These are phyloP conservation scores for Oikopleura vanhoeffeni DNA, from an alignment of 23 tunicate species.

Conservation along the genomic window DNA sequence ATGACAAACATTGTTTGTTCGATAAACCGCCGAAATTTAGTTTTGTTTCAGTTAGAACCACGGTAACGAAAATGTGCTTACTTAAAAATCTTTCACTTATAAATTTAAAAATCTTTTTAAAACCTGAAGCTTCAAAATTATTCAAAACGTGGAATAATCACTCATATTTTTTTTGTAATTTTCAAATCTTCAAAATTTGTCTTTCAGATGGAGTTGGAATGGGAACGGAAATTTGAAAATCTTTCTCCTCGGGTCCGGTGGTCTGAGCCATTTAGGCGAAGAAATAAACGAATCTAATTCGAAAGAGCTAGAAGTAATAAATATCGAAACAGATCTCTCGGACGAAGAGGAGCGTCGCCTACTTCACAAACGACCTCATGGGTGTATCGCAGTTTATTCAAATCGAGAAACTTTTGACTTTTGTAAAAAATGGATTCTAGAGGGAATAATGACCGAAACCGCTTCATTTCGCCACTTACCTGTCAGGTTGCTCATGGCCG, in stretches of 20 bases:
- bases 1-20: too few species aligned
- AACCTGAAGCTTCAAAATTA: too few species aligned
- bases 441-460: not conserved
- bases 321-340: not conserved
- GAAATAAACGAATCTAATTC: not conserved
- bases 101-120: too few species aligned
- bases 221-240: not conserved
- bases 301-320: not conserved
- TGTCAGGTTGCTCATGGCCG: not conserved
- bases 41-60: too few species aligned
- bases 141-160: too few species aligned
- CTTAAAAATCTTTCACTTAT: too few species aligned
- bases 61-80: too few species aligned
- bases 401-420: not conserved
- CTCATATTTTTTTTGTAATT: not conserved
- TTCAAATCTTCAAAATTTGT: not conserved
- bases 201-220: not conserved
- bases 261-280: not conserved
- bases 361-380: not conserved
- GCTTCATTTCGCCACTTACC: not conserved
- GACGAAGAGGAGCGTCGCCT: not conserved
- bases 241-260: not conserved
- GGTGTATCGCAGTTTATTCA: not conserved
- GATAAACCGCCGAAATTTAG: too few species aligned
- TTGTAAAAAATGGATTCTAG: not conserved